These are phyloP conservation scores for Embiotoca jacksoni DNA, from an alignment of 2,113 vertebrate species.

Conservation along the genomic window DNA sequence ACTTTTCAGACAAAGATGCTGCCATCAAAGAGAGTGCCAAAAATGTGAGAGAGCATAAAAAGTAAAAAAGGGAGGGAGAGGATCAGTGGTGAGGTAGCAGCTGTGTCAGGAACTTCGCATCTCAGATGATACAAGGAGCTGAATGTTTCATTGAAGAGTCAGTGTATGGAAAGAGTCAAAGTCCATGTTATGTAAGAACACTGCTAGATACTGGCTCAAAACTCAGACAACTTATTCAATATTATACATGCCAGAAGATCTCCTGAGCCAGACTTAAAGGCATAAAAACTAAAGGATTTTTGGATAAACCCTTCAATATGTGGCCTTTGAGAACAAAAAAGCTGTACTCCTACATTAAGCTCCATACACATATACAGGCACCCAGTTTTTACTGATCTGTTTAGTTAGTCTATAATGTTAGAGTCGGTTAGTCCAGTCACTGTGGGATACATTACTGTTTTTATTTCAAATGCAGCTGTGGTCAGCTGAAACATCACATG, in stretches of 20 bases:
- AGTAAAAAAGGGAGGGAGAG: slow-evolving; percentile 6
- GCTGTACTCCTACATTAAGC: background rate
- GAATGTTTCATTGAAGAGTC: slow-evolving; percentile 27
- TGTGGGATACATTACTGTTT: background rate
- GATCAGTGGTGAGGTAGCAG: slow-evolving; percentile 26
- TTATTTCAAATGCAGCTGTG: background rate
- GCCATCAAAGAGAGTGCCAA: background rate
- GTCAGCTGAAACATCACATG: background rate
- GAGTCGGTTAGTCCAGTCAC: background rate
- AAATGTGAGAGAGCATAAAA: slow-evolving; percentile 8
- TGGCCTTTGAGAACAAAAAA: background rate
- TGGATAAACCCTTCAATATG: slow-evolving; percentile 8
- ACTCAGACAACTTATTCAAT: slow-evolving; percentile 19
- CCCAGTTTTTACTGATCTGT: background rate
- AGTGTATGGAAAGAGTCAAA: slow-evolving; percentile 33
- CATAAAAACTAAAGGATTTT: slow-evolving; percentile 25
- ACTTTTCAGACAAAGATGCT: too few relatives aligned
- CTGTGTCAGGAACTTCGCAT: slow-evolving; percentile 24
- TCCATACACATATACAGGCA: slow-evolving; percentile 11
- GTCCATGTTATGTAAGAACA: slow-evolving; percentile 46
- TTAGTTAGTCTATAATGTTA: background rate
- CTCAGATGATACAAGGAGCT: slow-evolving; percentile 17
- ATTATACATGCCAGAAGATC: slow-evolving; percentile 12
- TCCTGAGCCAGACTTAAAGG: slow-evolving; percentile 29
- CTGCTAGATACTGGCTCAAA: slow-evolving; percentile 22